These are phyloP conservation scores for Achroia grisella DNA, from an alignment of 1,140 invertebrate species.

Conservation along the genomic window DNA sequence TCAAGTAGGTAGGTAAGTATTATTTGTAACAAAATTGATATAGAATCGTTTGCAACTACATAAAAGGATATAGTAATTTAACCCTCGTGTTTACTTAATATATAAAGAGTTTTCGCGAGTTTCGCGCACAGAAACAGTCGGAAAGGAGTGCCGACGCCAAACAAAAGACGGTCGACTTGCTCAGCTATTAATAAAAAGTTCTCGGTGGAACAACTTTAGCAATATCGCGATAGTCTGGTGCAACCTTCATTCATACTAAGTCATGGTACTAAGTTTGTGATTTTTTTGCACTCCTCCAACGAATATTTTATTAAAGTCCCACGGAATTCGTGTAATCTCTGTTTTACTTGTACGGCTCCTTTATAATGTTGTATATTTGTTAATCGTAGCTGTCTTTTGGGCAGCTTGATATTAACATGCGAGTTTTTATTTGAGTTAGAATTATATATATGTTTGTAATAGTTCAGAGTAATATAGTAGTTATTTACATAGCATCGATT, in stretches of 20 bases:
- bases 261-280: slow-evolving; percentile 17
- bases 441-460: too few species aligned
- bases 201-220: slow-evolving; percentile 36
- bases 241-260: slow-evolving; percentile 32
- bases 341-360: too few species aligned
- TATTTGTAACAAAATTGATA: too few species aligned
- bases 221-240: slow-evolving; percentile 45
- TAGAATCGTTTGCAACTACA: too few species aligned
- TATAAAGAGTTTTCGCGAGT: slow-evolving; percentile 35
- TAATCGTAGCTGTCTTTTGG: too few species aligned
- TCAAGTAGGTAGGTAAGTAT: too few species aligned
- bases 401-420: too few species aligned
- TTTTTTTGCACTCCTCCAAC: slow-evolving; percentile 4
- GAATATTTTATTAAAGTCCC: neutral
- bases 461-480: too few species aligned
- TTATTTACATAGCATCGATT: too few species aligned
- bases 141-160: slow-evolving; percentile 26
- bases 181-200: slow-evolving; percentile 49
- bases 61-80: too few species aligned
- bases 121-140: slow-evolving; percentile 27
- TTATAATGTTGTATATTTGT: too few species aligned
- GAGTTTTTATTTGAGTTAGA: too few species aligned
- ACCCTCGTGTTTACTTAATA: neutral
- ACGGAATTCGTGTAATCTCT: slow-evolving; percentile 5
- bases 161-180: slow-evolving; percentile 34